Conservation (phyloP, 2,888 invertebrate genomes). For the Rhopalosiphum nymphaeae region DNA sequence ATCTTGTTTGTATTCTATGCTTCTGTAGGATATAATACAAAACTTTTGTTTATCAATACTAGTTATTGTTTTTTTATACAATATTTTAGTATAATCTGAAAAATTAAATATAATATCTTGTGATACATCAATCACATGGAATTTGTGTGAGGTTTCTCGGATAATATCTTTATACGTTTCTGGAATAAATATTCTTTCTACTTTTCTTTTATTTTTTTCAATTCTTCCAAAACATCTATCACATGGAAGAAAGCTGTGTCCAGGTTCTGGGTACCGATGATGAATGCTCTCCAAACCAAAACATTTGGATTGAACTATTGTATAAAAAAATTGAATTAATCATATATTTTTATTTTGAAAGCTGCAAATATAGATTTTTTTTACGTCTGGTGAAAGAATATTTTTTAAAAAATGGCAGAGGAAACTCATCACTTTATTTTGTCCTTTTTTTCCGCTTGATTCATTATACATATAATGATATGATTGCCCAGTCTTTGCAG, state of each 20-base stretch:
- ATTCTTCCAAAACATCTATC: conserved; percentile 34
- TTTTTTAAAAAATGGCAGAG: conserved; percentile 8
- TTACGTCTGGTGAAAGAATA: conserved; percentile 39
- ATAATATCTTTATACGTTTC: conserved; percentile 27
- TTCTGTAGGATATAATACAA: too few species aligned
- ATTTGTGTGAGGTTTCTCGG: background rate
- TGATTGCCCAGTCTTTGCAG: conserved; percentile 63
- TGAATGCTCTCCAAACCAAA: conserved; percentile 8
- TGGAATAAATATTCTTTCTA: conserved; percentile 37
- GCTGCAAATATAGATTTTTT: conserved; percentile 46
- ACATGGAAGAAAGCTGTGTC: conserved; percentile 33
- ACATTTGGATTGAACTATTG: background rate
- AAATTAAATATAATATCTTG: conserved; percentile 21
- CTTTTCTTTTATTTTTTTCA: conserved; percentile 41
- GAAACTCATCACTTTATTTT: conserved; percentile 65
- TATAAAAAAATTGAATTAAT: conserved; percentile 1
- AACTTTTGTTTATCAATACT: too few species aligned
- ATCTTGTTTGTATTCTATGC: conserved; percentile 10
- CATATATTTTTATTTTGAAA: conserved; percentile 26
- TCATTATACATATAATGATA: conserved; percentile 67
- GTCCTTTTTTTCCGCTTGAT: conserved; percentile 65
- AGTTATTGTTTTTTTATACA: too few species aligned
- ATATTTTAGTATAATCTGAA: too few species aligned
- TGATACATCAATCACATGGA: conserved; percentile 30
- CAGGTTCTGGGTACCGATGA: conserved; percentile 41